Base-by-base conservation (phyloP, 2,888 invertebrate genomes). In the Celastrina argiolus region DNA sequence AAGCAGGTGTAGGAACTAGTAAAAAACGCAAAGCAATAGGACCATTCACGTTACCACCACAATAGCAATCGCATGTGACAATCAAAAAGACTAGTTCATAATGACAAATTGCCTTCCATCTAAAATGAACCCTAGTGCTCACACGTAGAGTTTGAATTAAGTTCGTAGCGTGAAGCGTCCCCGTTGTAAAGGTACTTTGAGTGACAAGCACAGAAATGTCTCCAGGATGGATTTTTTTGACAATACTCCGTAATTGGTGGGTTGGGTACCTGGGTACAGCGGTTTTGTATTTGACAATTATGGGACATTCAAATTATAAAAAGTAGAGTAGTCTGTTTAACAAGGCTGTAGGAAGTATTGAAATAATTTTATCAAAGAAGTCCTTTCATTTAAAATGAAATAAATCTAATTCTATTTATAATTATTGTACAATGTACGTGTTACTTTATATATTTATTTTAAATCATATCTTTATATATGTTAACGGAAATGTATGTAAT, bases 21-120 rank as follows among this genome's bases (percentile, higher is more conserved):
- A 81, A 76, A 77, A 78, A 77, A 80, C 74, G 74, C 84, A 86
- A 85, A 79, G 76, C 78, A 78, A 83, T 83, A 79, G 80, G 75
- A 74, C 84, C 81, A 85, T 89, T 85, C 82, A 87, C 82, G 79
- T 77, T 75, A 80, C 80, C 80, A 84, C 83, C 78, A 90, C 90
- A 91, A 90, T 88, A 75, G 84, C 78, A 78, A 88, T 88, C 87
- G 87, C 87, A 89, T 90, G 88, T 90, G 91, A 91, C 91, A 91
- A 83, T 81, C 83, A 83, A 83, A 85, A 88, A 88, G 82, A 88
- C 86, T 75, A 77, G 75, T 72, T 73, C 75, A 90, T 84, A 88
- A 91, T 83, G 82, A 84, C 84, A 18, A 39, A 39, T 18, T 18
- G 14, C 6, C 2, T n/a, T 14, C 36, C 12, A 39, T 39, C 14